Evolutionary conservation across 2,888 invertebrate genomes (phyloP).

Genomic region (Drosophila falleni): DNA sequence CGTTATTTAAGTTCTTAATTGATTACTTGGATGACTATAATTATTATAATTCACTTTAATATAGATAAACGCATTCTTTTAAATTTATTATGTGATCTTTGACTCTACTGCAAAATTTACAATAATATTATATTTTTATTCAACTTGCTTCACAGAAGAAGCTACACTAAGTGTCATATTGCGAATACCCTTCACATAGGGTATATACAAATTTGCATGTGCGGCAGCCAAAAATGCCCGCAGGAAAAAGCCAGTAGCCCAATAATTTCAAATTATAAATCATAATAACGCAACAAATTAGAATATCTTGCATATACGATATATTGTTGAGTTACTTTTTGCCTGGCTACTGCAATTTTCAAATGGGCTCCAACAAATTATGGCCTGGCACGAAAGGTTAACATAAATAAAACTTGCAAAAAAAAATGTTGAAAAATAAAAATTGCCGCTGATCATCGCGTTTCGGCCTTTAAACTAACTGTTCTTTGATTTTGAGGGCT

Average conservation of each 20-base stretch:
- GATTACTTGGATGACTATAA: too few species aligned
- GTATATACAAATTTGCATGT: conserved; percentile 64
- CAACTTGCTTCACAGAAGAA: background rate
- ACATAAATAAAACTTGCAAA: conserved; percentile 9
- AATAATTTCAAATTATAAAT: conserved; percentile 77
- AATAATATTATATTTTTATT: too few species aligned
- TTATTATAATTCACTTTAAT: too few species aligned
- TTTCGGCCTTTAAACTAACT: conserved; percentile 62
- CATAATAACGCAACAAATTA: conserved; percentile 73
- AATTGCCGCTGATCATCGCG: conserved; percentile 63
- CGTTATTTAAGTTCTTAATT: too few species aligned
- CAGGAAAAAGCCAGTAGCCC: conserved; percentile 71
- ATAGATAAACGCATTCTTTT: too few species aligned
- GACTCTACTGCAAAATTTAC: too few species aligned
- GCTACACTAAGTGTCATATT: background rate
- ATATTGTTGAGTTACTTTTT: conserved; percentile 30
- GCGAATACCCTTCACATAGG: conserved; percentile 3
- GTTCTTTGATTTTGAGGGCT: conserved; percentile 50
- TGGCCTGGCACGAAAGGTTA: conserved; percentile 59
- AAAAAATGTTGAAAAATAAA: background rate
- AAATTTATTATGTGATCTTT: too few species aligned
- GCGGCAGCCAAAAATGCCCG: conserved; percentile 29
- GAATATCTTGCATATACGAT: conserved; percentile 54
- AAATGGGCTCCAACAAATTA: conserved; percentile 51
- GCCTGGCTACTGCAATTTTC: conserved; percentile 73